These are phyloP conservation scores for Andrena flavipes DNA, from an alignment of 2,888 invertebrate genomes.

Conservation along the genomic window DNA sequence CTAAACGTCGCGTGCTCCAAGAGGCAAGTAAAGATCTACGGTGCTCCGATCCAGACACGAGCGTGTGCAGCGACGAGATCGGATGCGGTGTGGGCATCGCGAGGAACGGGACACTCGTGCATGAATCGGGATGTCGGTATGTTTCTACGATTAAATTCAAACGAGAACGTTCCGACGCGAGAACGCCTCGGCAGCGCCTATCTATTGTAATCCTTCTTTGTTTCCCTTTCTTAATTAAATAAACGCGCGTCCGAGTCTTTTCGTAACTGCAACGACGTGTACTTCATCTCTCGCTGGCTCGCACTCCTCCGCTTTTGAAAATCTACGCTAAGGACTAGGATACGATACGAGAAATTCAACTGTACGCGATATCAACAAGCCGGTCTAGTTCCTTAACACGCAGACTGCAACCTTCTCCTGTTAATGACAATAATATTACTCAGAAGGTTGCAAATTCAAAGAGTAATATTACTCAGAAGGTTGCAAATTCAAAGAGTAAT, in stretches of 20 bases:
- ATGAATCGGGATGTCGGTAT: neutral
- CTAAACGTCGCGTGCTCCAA: slow-evolving; percentile 41
- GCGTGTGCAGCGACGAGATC: neutral
- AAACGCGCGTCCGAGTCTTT: slow-evolving; percentile 26
- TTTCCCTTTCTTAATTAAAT: neutral
- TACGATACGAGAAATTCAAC: slow-evolving; percentile 64
- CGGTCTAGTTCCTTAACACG: slow-evolving; percentile 39
- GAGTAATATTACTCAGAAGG: no score
- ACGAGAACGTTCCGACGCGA: neutral
- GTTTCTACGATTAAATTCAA: slow-evolving; percentile 27
- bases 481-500: no score
- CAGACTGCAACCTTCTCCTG: no score
- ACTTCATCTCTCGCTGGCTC: neutral
- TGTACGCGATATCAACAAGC: slow-evolving; percentile 67
- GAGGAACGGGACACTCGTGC: neutral
- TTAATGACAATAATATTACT: no score
- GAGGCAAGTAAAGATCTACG: slow-evolving; percentile 35
- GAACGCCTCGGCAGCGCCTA: slow-evolving; percentile 1
- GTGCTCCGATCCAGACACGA: slow-evolving; percentile 7
- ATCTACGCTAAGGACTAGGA: slow-evolving; percentile 68
- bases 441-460: no score
- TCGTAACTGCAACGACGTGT: neutral
- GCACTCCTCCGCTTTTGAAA: slow-evolving; percentile 4
- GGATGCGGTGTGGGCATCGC: neutral
- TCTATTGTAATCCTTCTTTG: neutral